phyloP scores from a whole-genome alignment of 92 coral and sea anemone genomes.

The Heliopora coerulea region DNA sequence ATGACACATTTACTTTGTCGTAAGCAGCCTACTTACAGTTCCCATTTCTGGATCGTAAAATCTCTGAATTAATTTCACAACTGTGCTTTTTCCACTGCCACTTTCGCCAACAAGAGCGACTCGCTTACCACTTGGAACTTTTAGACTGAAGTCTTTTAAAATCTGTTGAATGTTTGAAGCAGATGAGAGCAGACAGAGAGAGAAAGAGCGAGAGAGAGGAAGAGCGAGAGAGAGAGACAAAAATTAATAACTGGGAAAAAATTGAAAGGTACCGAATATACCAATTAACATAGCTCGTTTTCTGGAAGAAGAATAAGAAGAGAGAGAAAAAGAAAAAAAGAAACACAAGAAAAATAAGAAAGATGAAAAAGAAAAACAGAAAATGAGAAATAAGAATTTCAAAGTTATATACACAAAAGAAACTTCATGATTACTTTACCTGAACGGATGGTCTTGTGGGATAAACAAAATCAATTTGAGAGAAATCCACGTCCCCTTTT shows the following conservation, averaged over 20 bases:
- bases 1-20: too few relatives aligned
- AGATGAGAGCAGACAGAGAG: not conserved
- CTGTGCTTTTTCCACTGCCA: slow-evolving; percentile 30
- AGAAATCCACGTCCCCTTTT: not conserved
- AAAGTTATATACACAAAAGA: not conserved
- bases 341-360: not conserved
- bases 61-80: slow-evolving; percentile 30
- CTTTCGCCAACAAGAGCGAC: slow-evolving; percentile 36
- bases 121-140: slow-evolving; percentile 35
- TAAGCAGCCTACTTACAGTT: not conserved
- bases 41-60: slow-evolving; percentile 29
- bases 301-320: too few relatives aligned
- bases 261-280: too few relatives aligned
- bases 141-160: slow-evolving; percentile 16
- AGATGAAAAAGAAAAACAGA: not conserved
- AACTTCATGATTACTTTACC: not conserved
- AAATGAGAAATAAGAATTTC: not conserved
- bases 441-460: not conserved
- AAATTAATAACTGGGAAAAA: too few relatives aligned
- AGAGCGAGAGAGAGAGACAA: too few relatives aligned
- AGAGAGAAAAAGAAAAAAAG: not conserved
- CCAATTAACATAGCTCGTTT: too few relatives aligned
- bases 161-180: not conserved
- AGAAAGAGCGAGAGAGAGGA: not conserved
- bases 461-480: not conserved